Percentiles rank a stretch among this genome's conserved stretches.
These are phyloP conservation scores for Myrmophylax atrothorax DNA, from an alignment of 2,113 vertebrate genomes.

Conservation along the genomic window DNA sequence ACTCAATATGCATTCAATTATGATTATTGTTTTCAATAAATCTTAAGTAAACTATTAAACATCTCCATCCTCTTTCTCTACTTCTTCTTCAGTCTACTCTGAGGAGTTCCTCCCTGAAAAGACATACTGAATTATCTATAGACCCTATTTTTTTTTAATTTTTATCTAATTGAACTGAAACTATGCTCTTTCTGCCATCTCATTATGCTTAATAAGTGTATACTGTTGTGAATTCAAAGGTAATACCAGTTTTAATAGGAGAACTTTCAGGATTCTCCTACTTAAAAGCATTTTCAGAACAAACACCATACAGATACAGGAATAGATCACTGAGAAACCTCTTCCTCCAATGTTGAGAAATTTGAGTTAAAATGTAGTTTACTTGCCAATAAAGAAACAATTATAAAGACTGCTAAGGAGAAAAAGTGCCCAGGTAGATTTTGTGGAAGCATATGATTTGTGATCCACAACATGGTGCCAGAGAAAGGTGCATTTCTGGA, in stretches of 20 bases:
- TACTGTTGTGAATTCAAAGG: neutral
- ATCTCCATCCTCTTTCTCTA: neutral
- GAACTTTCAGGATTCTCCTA: neutral
- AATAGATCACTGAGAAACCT: neutral
- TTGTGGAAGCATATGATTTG: neutral
- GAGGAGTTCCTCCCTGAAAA: neutral
- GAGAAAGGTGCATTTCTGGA: neutral
- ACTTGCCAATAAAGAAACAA: neutral
- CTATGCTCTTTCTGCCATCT: neutral
- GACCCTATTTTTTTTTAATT: neutral
- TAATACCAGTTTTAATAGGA: neutral
- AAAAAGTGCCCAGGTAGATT: neutral
- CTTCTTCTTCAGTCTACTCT: neutral
- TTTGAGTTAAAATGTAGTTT: neutral
- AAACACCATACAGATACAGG: neutral
- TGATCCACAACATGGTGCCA: neutral
- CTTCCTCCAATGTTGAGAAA: neutral
- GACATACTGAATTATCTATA: neutral
- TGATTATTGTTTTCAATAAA: neutral
- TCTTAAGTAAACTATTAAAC: neutral
- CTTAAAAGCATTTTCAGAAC: neutral
- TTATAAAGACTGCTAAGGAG: neutral
- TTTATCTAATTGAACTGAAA: neutral
- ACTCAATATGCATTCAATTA: neutral
- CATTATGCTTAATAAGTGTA: neutral